Percentiles rank a stretch among this genome's conserved stretches.
Evolutionary conservation across 2,797 vertebrate species (phyloP).

Genomic region (Tympanoctomys barrerae): DNA sequence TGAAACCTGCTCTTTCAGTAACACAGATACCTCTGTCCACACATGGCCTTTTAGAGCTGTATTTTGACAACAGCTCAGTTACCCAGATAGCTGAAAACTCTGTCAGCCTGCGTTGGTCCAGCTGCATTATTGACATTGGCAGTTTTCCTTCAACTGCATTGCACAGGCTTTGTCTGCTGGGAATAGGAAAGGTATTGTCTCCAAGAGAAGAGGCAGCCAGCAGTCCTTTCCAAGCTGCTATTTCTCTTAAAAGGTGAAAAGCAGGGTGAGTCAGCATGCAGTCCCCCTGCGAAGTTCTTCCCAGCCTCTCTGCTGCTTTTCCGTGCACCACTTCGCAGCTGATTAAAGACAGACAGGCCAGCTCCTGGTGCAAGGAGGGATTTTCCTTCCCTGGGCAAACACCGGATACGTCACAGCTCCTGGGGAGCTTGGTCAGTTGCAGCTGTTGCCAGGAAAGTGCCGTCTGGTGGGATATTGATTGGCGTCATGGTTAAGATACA

Average conservation of each 20-base stretch:
- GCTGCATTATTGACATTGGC: conserved; percentile 70
- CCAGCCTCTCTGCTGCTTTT: background rate
- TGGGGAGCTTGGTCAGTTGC: background rate
- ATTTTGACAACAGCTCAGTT: conserved; percentile 64
- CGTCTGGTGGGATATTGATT: conserved; percentile 49
- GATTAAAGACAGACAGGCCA: conserved; percentile 23
- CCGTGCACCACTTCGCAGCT: conserved; percentile 58
- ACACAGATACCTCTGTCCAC: conserved; percentile 40
- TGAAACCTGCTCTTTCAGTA: conserved; percentile 62
- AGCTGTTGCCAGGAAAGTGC: conserved; percentile 31
- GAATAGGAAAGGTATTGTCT: conserved; percentile 70
- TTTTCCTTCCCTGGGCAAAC: conserved; percentile 73
- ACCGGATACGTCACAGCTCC: background rate
- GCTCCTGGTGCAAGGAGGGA: conserved; percentile 52
- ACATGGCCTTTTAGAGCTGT: conserved; percentile 18
- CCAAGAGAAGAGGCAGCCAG: conserved; percentile 63
- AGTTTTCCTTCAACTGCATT: background rate
- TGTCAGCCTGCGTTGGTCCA: background rate
- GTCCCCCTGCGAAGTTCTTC: background rate
- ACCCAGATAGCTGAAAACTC: conserved; percentile 58
- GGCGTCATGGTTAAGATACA: background rate
- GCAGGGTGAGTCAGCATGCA: conserved; percentile 76
- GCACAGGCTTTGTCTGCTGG: background rate
- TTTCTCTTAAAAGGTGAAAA: conserved; percentile 80
- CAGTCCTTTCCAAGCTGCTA: conserved; percentile 72